phyloP scores from a whole-genome alignment of 2,797 vertebrate species.

The Semaprochilodus insignis region DNA sequence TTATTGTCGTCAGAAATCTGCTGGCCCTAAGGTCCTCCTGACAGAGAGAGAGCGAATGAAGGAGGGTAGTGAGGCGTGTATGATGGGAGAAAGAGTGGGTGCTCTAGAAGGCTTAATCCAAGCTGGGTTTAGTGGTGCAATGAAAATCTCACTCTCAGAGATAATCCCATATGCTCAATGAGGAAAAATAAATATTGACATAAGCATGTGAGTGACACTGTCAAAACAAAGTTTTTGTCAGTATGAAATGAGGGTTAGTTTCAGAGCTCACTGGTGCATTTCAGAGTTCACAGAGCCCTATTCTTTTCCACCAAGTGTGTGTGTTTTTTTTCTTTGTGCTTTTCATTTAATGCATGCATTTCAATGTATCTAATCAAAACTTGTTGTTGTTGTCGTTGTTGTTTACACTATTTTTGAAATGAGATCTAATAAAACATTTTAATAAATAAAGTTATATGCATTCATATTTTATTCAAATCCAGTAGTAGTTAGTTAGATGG shows the following conservation, averaged over 20 bases:
- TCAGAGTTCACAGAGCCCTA: background rate
- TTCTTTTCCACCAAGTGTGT: background rate
- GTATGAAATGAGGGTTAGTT: slow-evolving; percentile 26
- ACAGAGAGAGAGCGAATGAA: background rate
- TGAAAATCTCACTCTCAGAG: slow-evolving; percentile 23
- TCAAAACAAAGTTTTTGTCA: slow-evolving; percentile 63
- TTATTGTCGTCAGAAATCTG: background rate
- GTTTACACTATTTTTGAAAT: slow-evolving; percentile 1
- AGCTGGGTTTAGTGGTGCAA: slow-evolving; percentile 67
- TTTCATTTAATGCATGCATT: background rate
- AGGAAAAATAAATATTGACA: slow-evolving; percentile 73
- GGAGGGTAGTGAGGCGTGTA: background rate
- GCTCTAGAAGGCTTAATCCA: slow-evolving; percentile 67
- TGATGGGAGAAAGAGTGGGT: background rate
- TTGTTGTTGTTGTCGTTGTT: background rate
- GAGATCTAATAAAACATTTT: background rate
- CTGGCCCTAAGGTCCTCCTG: background rate
- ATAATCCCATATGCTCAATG: slow-evolving; percentile 36
- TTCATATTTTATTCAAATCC: background rate
- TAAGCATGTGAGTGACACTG: slow-evolving; percentile 63
- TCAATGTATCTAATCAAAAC: slow-evolving; percentile 1
- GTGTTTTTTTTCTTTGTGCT: background rate
- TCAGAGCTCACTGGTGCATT: background rate
- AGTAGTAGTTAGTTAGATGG: too few relatives aligned
- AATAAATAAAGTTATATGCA: background rate